Evolutionary conservation across 1,140 invertebrate genomes (phyloP).

Genomic region (Sinella curviseta): DNA sequence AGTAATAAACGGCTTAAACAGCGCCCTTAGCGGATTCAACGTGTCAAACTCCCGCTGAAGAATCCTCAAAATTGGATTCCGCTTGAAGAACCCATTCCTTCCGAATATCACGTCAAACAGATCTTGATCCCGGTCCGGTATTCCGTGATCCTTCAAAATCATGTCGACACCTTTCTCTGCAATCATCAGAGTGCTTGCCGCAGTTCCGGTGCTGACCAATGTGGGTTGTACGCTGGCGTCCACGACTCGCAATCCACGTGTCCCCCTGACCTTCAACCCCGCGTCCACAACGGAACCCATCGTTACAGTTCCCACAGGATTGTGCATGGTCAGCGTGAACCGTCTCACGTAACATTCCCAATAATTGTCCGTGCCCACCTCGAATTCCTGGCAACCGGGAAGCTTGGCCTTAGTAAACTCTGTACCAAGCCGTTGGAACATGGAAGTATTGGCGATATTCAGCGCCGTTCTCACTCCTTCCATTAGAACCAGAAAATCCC

Average conservation of each 20-base stretch:
- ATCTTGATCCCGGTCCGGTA: background rate
- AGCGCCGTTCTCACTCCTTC: constrained; percentile 14
- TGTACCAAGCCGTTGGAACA: constrained; percentile 1
- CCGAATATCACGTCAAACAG: background rate
- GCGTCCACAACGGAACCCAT: constrained; percentile 75
- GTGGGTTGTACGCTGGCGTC: constrained; percentile 5
- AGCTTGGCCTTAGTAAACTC: constrained; percentile 59
- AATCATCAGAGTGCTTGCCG: constrained; percentile 13
- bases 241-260: background rate
- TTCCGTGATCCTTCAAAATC: constrained; percentile 13
- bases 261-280: background rate
- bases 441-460: background rate
- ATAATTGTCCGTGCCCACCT: constrained; percentile 74
- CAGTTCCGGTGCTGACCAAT: background rate
- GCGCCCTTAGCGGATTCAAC: background rate
- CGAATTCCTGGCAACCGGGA: constrained; percentile 72
- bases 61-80: background rate
- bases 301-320: constrained; percentile 63
- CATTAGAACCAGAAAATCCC: background rate
- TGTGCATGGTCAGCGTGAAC: constrained; percentile 82
- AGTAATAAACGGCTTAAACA: background rate
- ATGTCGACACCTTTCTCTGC: constrained; percentile 21
- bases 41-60: background rate
- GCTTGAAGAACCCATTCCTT: background rate
- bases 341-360: constrained; percentile 83